A percentile compares a stretch with the other conserved stretches of the same genome.
phyloP scores from a whole-genome alignment of 2,888 invertebrate species.

The Microplitis deprimator region DNA sequence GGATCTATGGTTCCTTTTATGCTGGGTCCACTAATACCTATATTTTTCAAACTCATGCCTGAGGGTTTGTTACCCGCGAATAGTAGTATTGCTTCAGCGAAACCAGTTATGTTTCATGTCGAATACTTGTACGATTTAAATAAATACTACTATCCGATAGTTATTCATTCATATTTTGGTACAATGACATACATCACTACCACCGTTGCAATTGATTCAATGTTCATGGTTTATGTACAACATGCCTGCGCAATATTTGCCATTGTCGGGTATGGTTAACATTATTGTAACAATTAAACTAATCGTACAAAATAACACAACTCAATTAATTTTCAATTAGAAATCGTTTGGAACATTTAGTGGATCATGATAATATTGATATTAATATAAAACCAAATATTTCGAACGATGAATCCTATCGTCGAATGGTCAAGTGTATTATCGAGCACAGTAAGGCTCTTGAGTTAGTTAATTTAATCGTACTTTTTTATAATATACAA shows the following conservation, averaged over 20 bases:
- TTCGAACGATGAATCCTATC: slow-evolving; percentile 47
- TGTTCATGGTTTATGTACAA: slow-evolving; percentile 48
- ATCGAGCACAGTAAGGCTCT: slow-evolving; percentile 47
- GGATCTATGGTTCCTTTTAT: slow-evolving; percentile 50
- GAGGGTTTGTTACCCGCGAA: slow-evolving; percentile 1
- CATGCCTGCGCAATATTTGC: slow-evolving; percentile 52
- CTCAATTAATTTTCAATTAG: slow-evolving; percentile 41
- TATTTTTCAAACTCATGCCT: slow-evolving; percentile 31
- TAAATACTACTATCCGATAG: slow-evolving; percentile 50
- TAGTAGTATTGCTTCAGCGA: slow-evolving; percentile 28
- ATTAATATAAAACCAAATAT: slow-evolving; percentile 46
- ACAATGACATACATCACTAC: slow-evolving; percentile 49
- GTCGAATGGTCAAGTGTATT: slow-evolving; percentile 49
- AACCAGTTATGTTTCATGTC: slow-evolving; percentile 50
- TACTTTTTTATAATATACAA: background rate
- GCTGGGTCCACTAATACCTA: slow-evolving; percentile 45
- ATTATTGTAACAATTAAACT: no score
- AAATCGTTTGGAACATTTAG: slow-evolving; percentile 50
- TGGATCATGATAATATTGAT: slow-evolving; percentile 45
- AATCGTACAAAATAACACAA: no score
- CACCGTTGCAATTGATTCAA: slow-evolving; percentile 48
- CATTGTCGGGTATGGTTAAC: slow-evolving; percentile 49
- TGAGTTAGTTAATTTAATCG: slow-evolving; percentile 37
- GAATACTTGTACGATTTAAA: slow-evolving; percentile 53
- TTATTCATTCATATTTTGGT: slow-evolving; percentile 51